These are phyloP conservation scores for Brachionus rotundiformis DNA, from an alignment of 1,140 invertebrate genomes.

Conservation along the genomic window DNA sequence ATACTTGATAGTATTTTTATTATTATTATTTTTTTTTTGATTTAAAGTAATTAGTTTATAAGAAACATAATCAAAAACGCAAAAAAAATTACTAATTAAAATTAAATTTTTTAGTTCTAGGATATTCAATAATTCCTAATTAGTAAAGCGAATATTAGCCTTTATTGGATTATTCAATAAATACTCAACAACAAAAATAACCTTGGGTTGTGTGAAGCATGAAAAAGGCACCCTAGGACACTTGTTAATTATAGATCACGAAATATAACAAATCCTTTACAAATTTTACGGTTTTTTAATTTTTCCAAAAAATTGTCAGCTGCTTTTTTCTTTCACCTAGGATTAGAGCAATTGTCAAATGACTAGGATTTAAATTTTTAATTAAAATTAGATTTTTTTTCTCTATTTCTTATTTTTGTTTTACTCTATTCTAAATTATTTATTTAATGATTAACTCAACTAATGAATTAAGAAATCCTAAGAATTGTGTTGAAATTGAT, in stretches of 20 bases:
- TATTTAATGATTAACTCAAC: not conserved
- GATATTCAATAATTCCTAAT: too few relatives aligned
- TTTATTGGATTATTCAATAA: not conserved
- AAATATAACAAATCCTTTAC: not conserved
- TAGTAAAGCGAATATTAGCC: not conserved
- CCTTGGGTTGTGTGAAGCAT: too few relatives aligned
- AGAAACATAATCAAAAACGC: not conserved
- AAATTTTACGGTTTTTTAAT: too few relatives aligned
- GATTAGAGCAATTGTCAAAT: not conserved
- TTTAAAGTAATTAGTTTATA: not conserved
- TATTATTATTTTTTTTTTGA: not conserved
- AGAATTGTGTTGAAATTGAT: slow-evolving; percentile 19
- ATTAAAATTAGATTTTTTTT: not conserved
- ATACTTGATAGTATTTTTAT: too few relatives aligned
- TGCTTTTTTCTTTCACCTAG: not conserved
- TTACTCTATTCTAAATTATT: not conserved
- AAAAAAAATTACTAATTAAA: not conserved
- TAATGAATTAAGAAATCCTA: not conserved
- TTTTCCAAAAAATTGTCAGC: not conserved
- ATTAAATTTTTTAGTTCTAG: too few relatives aligned
- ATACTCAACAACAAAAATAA: not conserved
- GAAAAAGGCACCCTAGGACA: not conserved
- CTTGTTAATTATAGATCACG: not conserved
- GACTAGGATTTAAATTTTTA: not conserved
- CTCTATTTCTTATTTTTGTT: not conserved